Base-by-base conservation (phyloP, 2,113 vertebrate species). In the Vidua chalybeata region DNA sequence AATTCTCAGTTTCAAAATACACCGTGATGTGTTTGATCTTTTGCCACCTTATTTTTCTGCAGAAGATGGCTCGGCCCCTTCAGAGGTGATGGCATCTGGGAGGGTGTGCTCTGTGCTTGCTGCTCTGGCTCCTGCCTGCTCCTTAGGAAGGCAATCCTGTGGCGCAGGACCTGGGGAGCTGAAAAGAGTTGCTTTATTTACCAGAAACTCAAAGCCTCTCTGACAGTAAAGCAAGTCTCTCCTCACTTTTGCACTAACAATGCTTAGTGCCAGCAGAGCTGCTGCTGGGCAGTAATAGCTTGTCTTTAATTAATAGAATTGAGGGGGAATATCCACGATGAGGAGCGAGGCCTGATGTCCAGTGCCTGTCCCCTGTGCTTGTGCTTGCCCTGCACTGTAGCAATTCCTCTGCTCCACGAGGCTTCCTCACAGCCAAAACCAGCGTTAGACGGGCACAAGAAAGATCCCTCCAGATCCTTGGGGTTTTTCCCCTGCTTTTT, bases 261-360 rank as follows among this genome's bases (percentile, higher is more conserved):
- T 9, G 43, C n/a, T 54, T 31, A 18, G 41, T 48, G 8, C 27
- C 21, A 23, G 55, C 51, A 74, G 74, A 48, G 61, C 33, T 83
- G 56, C 66, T 82, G 55, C 51, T 30, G 56, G 21, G 45, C 22
- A n/a, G 13, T 28, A 7, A 30, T 0, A 43, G 54, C 62, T 61
- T 48, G 19, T 13, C 28, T 62, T 71, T 61, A 35, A 27, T 55
- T 27, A 6, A 18, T 1, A 24, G 58, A 18, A 27, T 5, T 0
- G 7, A 39, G 10, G 21, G 11, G 8, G 10, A 0, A 30, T 24
- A 55, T 12, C 30, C 24, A 0, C 0, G 68, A 12, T 22, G n/a
- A 56, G 35, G 41, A 45, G 18, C 0, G 0, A 1, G 72, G 18
- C 5, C 5, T 4, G 3, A 14, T 46, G 26, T 14, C 46, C 71